Base-by-base conservation (phyloP, 2,888 invertebrate genomes). In the Cryptophagus acutangulus region DNA sequence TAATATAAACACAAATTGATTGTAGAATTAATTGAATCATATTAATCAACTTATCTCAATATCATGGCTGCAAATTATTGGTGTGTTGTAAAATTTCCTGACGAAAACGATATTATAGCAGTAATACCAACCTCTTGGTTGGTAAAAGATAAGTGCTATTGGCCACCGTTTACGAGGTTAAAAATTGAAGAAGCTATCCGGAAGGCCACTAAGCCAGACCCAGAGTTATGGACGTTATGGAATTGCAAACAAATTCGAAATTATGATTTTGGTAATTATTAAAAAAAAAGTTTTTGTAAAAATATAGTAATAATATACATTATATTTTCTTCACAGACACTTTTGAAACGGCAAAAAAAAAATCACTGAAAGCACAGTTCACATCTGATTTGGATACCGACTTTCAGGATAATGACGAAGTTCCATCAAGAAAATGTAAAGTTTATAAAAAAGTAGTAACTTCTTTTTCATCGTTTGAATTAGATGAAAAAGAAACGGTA, bases 11-110 rank as follows among this genome's bases (percentile, higher is more conserved):
- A n/a, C n/a, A n/a, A n/a, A n/a, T n/a, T n/a, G n/a, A n/a, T n/a
- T n/a, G n/a, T n/a, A n/a, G n/a, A n/a, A n/a, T n/a, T n/a, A n/a
- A n/a, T n/a, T n/a, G n/a, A n/a, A n/a, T n/a, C n/a, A n/a, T n/a
- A n/a, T n/a, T n/a, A n/a, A n/a, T n/a, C n/a, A n/a, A n/a, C n/a
- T n/a, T n/a, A n/a, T n/a, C n/a, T n/a, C n/a, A n/a, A n/a, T n/a
- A n/a, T n/a, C n/a, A n/a, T n/a, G n/a, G n/a, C n/a, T n/a, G n/a
- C n/a, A n/a, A n/a, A n/a, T n/a, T n/a, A n/a, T 8, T 20, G 24
- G 24, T 20, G 24, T 20, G 24, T 20, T 20, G 24, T 20, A n/a
- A 20, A 20, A 20, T 20, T 20, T 20, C 24, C 24, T n/a, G 24
- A 20, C 6, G 24, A 20, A 20, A n/a, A 20, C 6, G 24, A 20